phyloP scores from a whole-genome alignment of 2,888 invertebrate genomes.

The Agonum fuliginosum region DNA sequence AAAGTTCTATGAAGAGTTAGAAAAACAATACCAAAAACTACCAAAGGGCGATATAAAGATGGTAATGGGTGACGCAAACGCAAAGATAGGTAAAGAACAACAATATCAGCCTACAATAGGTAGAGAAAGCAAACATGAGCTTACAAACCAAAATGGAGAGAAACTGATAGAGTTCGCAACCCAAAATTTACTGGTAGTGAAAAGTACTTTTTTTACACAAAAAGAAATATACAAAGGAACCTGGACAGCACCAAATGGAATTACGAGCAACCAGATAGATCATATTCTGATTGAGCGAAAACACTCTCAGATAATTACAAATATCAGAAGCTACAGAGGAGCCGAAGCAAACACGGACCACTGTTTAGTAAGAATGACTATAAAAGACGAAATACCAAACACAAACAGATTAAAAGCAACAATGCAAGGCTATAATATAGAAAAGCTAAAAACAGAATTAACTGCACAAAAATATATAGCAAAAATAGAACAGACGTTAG shows the following conservation, averaged over 20 bases:
- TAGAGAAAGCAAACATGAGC: conserved; percentile 57
- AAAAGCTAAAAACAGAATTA: neutral
- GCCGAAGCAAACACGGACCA: conserved; percentile 60
- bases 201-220: conserved; percentile 48
- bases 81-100: conserved; percentile 62
- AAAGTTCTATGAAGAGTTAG: conserved; percentile 61
- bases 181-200: conserved; percentile 53
- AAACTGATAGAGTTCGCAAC: conserved; percentile 57
- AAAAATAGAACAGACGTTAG: neutral
- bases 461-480: neutral
- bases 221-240: conserved; percentile 52
- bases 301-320: conserved; percentile 44
- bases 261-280: conserved; percentile 57
- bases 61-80: conserved; percentile 62
- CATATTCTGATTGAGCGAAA: conserved; percentile 55
- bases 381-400: conserved; percentile 52
- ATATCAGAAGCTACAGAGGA: conserved; percentile 59
- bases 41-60: conserved; percentile 61
- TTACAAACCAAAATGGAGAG: conserved; percentile 61
- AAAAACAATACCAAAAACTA: conserved; percentile 51
- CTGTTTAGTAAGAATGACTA: conserved; percentile 50
- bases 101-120: conserved; percentile 61
- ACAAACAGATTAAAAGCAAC: too few species aligned
- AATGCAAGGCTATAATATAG: too few species aligned
- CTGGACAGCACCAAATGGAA: conserved; percentile 47